Evolutionary conservation across 2,888 invertebrate genomes (phyloP).

Genomic region (Girardia tigrina): DNA sequence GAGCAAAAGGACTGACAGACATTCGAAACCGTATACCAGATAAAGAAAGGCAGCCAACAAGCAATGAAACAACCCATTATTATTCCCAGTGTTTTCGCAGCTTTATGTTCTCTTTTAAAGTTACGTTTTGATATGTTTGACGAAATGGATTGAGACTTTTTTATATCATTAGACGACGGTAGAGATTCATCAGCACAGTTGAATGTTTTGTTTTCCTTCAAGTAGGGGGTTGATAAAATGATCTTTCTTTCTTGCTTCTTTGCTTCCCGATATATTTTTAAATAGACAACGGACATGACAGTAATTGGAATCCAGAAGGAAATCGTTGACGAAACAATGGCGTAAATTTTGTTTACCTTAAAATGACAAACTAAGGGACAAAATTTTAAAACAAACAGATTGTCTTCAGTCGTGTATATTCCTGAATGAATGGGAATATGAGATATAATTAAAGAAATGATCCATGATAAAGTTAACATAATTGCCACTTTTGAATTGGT

Average conservation of each 20-base stretch:
- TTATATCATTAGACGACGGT: background rate
- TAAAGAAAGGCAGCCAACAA: slow-evolving; percentile 83
- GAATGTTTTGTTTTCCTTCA: background rate
- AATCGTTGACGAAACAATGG: slow-evolving; percentile 46
- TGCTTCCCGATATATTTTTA: slow-evolving; percentile 46
- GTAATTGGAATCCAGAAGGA: slow-evolving; percentile 50
- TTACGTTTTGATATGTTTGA: background rate
- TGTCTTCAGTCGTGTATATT: slow-evolving; percentile 62
- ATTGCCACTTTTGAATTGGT: slow-evolving; percentile 62
- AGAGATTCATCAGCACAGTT: background rate
- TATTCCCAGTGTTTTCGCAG: slow-evolving; percentile 82
- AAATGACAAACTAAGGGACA: slow-evolving; percentile 57
- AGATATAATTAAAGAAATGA: slow-evolving; percentile 74
- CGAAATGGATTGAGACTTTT: background rate
- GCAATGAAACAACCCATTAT: slow-evolving; percentile 94
- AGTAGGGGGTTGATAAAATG: background rate
- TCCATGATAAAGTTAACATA: slow-evolving; percentile 64
- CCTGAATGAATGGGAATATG: slow-evolving; percentile 85
- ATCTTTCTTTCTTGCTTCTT: slow-evolving; percentile 44
- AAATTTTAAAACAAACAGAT: background rate
- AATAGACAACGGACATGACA: slow-evolving; percentile 48
- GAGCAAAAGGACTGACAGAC: slow-evolving; percentile 61
- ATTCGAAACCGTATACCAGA: slow-evolving; percentile 77
- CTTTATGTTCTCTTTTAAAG: slow-evolving; percentile 53
- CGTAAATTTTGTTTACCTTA: slow-evolving; percentile 45